Conservation (phyloP, 2,113 vertebrate genomes). For the Microtus ochrogaster region DNA sequence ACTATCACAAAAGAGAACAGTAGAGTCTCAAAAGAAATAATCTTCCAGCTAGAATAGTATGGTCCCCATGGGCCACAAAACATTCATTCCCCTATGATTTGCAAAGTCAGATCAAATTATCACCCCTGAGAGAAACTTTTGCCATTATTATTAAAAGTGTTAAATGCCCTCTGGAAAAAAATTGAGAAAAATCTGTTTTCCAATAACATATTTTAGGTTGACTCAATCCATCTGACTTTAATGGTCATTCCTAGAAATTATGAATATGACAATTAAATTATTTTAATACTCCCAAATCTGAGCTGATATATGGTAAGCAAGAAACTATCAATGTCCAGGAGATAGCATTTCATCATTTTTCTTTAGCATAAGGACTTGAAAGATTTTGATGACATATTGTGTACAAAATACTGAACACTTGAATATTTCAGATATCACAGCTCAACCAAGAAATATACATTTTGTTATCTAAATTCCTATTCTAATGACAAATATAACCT, state of each 20-base stretch:
- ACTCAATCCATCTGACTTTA: not conserved
- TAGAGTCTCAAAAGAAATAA: slow-evolving; percentile 1
- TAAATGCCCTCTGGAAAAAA: slow-evolving; percentile 5
- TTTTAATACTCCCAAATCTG: slow-evolving; percentile 39
- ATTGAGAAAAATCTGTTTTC: not conserved
- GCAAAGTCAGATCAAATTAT: slow-evolving; percentile 27
- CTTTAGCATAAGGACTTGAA: not conserved
- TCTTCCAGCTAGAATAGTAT: not conserved
- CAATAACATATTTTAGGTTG: not conserved
- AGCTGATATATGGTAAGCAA: not conserved
- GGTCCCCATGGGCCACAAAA: not conserved
- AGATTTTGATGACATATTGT: not conserved
- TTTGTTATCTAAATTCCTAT: slow-evolving; percentile 8
- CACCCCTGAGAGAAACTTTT: slow-evolving; percentile 13
- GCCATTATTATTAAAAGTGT: not conserved
- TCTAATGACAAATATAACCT: not conserved
- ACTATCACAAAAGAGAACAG: too few relatives aligned
- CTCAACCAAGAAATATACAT: not conserved
- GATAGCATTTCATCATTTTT: slow-evolving; percentile 7
- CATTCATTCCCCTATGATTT: slow-evolving; percentile 1
- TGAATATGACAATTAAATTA: slow-evolving; percentile 23
- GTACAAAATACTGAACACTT: not conserved
- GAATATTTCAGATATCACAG: not conserved
- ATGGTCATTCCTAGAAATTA: not conserved
- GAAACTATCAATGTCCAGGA: not conserved